Percentiles rank a stretch among this genome's conserved stretches.
Conservation (phyloP, 2,113 vertebrate species). For the Gasterosteus aculeatus region DNA sequence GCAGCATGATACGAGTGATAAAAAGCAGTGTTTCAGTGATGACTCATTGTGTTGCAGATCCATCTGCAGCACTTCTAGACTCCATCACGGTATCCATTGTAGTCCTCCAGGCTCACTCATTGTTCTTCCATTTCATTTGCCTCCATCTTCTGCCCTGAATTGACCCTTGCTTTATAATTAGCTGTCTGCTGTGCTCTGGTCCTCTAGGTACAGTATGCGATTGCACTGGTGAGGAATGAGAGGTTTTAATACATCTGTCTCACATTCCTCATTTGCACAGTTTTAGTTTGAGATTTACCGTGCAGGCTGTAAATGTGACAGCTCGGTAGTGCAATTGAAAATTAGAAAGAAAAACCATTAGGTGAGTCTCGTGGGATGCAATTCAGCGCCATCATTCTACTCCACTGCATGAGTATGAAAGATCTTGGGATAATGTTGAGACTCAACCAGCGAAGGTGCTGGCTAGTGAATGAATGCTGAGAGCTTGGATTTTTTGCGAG, state of each 20-base stretch:
- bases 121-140: slow-evolving; percentile 42
- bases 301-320: slow-evolving; percentile 34
- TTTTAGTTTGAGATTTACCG: slow-evolving; percentile 43
- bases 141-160: slow-evolving; percentile 31
- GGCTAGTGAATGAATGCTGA: slow-evolving; percentile 22
- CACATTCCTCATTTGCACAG: slow-evolving; percentile 1
- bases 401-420: slow-evolving; percentile 23
- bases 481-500: background rate
- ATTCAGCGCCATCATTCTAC: slow-evolving; percentile 30
- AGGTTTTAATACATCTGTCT: slow-evolving; percentile 29
- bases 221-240: slow-evolving; percentile 22
- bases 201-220: slow-evolving; percentile 29
- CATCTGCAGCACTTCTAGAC: slow-evolving; percentile 7
- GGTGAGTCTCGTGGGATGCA: slow-evolving; percentile 6
- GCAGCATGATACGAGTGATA: slow-evolving; percentile 1
- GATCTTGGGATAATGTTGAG: slow-evolving; percentile 34
- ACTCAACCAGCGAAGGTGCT: slow-evolving; percentile 26
- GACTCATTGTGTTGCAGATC: slow-evolving; percentile 16
- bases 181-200: slow-evolving; percentile 23
- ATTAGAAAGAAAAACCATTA: slow-evolving; percentile 5
- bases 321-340: slow-evolving; percentile 26
- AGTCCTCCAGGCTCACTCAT: slow-evolving; percentile 1
- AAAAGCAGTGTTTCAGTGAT: background rate
- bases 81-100: background rate
- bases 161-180: slow-evolving; percentile 52